Percentiles rank a stretch among this genome's conserved stretches.
Conservation (phyloP, 2,888 invertebrate genomes). For the Pheosia gnoma region DNA sequence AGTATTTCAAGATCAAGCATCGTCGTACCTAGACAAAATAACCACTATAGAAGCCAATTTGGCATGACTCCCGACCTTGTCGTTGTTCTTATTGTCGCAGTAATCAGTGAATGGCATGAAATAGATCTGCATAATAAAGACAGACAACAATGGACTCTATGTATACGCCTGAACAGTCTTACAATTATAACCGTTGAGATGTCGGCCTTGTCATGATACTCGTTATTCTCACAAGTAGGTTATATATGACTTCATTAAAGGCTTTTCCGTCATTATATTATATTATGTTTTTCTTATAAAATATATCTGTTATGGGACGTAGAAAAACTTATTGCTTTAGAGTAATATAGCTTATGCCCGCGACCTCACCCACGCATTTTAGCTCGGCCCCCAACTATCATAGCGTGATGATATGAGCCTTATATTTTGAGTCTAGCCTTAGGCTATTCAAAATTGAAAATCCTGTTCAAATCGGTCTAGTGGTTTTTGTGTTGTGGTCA, state of each 20-base stretch:
- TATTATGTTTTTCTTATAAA: background rate
- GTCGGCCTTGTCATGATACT: slow-evolving; percentile 47
- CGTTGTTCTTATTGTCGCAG: slow-evolving; percentile 53
- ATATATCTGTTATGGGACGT: too few relatives aligned
- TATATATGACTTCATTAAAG: slow-evolving; percentile 25
- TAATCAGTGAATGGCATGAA: slow-evolving; percentile 59
- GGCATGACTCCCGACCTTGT: slow-evolving; percentile 54
- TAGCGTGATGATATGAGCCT: too few relatives aligned
- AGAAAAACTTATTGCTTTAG: too few relatives aligned
- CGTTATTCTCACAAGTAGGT: slow-evolving; percentile 13
- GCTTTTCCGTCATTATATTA: slow-evolving; percentile 30
- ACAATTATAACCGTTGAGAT: slow-evolving; percentile 38
- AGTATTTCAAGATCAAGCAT: slow-evolving; percentile 27
- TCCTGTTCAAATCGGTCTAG: too few relatives aligned
- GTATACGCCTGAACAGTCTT: slow-evolving; percentile 37
- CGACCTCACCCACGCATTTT: too few relatives aligned
- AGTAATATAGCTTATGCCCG: too few relatives aligned
- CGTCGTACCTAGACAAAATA: slow-evolving; percentile 30
- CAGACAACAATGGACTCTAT: slow-evolving; percentile 53
- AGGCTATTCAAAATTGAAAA: too few relatives aligned
- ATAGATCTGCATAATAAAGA: slow-evolving; percentile 58
- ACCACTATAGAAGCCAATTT: slow-evolving; percentile 32
- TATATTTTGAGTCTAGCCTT: too few relatives aligned
- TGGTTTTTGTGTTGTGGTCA: too few relatives aligned
- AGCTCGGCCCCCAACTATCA: too few relatives aligned